Base-by-base conservation (phyloP, 2,888 invertebrate species). In the Busseola fusca region DNA sequence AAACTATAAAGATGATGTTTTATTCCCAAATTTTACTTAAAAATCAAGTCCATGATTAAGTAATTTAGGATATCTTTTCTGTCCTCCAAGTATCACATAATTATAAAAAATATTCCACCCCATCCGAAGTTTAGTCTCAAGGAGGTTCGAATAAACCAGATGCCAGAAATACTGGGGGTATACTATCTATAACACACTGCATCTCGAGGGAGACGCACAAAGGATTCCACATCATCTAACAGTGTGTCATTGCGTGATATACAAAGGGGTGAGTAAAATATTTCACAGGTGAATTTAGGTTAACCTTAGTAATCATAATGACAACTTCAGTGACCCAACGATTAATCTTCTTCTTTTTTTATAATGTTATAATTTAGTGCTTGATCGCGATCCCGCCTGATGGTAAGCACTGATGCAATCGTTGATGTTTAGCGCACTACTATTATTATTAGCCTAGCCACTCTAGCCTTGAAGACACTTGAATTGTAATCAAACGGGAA, bases 191-290 rank as follows among this genome's bases (percentile, higher is more conserved):
- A 62, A 52, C 66, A 64, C 30, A 54, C 25, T 74, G 63, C 73
- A 78, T 72, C 59, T 59, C 25, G 18, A 45, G 52, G 62, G 57
- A 63, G 62, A 40, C 50, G n/a, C 52, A 78, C 74, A 74, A 74
- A 78, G 79, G 73, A 78, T 72, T 58, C 59, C 69, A 50, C 10
- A 16, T 45, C 56, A 78, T 70, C 7, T 50, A 30, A 30, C 74
- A 40, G 40, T 25, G 1, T 37, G 54, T 37, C n/a, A 12, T 42
- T 27, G 27, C 7, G 30, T 34, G 52, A 57, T 72, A 74, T 63
- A 50, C 45, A 58, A 45, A 72, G 57, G 57, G 56, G 16, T 10
- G 30, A 25, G 21, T 14, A 45, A 48, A 50, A 78, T 63, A 52
- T 16, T 78, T 78, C 16, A 45, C 14, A 71, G 7, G 25, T 0